Percentiles rank a stretch among this genome's conserved stretches.
Conservation (phyloP, 2,888 invertebrate genomes). For the Chrysina gloriosa region DNA sequence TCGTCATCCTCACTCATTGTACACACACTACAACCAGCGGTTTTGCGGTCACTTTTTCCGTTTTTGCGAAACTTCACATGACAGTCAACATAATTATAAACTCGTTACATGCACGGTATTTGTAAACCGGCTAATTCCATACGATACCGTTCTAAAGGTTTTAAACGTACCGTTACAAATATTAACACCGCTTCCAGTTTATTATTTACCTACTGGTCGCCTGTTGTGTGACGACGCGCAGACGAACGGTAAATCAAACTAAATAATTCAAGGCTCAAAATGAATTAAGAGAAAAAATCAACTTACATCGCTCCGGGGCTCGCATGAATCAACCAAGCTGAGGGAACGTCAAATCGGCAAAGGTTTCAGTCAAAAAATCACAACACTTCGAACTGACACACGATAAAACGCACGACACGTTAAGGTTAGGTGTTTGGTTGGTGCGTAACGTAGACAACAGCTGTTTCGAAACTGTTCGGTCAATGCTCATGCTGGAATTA, state of each 20-base stretch:
- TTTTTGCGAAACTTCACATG: constrained; percentile 5
- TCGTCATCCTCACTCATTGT: not conserved
- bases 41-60: not conserved
- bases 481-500: constrained; percentile 33
- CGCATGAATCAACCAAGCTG: constrained; percentile 6
- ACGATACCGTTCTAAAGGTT: not conserved
- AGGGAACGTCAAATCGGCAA: not conserved
- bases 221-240: not conserved
- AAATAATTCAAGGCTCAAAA: not conserved
- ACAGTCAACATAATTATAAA: not conserved
- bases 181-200: not conserved
- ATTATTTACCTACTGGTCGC: constrained; percentile 4
- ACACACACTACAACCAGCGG: not conserved
- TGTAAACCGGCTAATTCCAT: not conserved
- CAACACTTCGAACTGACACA: constrained; percentile 32
- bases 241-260: constrained; percentile 2
- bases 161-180: constrained; percentile 23
- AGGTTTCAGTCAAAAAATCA: constrained; percentile 32
- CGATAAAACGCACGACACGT: constrained; percentile 17
- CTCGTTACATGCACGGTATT: not conserved
- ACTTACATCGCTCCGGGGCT: constrained; percentile 19
- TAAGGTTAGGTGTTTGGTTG: constrained; percentile 24
- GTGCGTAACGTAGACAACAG: constrained; percentile 19
- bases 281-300: constrained; percentile 6
- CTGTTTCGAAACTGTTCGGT: constrained; percentile 34